Evolutionary conservation across 1,140 invertebrate species (phyloP), one percentile per base, ranked within the genome.

Genomic region (Delia radicum): DNA sequence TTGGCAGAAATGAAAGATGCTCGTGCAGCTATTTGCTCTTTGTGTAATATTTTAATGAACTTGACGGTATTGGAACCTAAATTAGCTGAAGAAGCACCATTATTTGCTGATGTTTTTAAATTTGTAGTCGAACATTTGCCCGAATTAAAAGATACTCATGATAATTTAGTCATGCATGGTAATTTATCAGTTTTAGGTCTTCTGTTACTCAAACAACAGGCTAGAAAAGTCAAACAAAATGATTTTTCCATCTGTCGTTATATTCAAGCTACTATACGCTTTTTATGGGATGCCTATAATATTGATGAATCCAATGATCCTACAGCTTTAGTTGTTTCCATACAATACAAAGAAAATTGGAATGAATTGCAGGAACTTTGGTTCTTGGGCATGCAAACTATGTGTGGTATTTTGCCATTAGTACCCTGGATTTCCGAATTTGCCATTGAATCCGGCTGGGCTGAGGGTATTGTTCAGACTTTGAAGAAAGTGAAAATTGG

Each of bases 351-450:
- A 81, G 92, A 93, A 82, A 88, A 92, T 76, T 97, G 95, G 96
- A 91, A 92, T 85, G 94, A 96, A 80, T 89, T 97, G 18, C 94
- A 92, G 86, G 96, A 97, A 85, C 87, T 97, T 1, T 97, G 96
- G 96, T 97, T 96, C 87, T 87, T 97, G 24, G 95, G 95, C 13
- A 96, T 97, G 94, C 95, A 97, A 87, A 96, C 95, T 13, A 92
- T 96, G 87, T 92, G 93, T 78, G 90, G 91, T 5, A 91, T 97
- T 0, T 86, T 97, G 8, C 89, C 92, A 3, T 89, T 92, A 63
- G 90, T 96, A 65, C 94, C 95, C 1, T 96, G 95, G 95, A 91
- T 97, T 21, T 94, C 94, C 0, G 94, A 96, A 80, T 97, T 97
- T 87, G 92, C 93, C 0, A 91, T 96, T 75, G 95, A 96, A 79